phyloP scores from a whole-genome alignment of 2,888 invertebrate genomes.

The Hirtodrosophila histrioides region DNA sequence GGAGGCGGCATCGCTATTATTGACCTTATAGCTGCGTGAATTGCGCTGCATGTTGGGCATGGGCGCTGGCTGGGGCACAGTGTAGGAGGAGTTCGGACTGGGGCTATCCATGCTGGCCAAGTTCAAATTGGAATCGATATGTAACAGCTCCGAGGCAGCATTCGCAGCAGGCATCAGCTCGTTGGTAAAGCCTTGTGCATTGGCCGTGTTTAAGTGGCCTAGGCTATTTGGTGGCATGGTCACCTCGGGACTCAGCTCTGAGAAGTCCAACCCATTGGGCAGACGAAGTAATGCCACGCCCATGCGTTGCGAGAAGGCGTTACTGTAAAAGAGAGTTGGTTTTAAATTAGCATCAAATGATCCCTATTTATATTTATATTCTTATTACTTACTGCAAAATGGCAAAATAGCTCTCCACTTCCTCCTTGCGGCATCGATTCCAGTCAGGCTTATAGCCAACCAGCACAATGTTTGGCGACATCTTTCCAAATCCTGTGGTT shows the following conservation, averaged over 20 bases:
- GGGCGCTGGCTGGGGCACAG: constrained; percentile 78
- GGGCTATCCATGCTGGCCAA: constrained; percentile 85
- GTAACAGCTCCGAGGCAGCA: constrained; percentile 85
- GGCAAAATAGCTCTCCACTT: constrained; percentile 95
- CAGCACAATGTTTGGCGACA: constrained; percentile 96
- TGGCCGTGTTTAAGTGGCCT: constrained; percentile 73
- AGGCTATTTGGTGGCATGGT: constrained; percentile 62
- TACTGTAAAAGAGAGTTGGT: constrained; percentile 85
- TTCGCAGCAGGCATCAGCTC: constrained; percentile 75
- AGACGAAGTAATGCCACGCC: constrained; percentile 95
- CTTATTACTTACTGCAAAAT: constrained; percentile 92
- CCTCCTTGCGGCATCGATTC: constrained; percentile 89
- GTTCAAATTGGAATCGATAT: constrained; percentile 90
- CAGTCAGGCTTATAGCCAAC: constrained; percentile 98
- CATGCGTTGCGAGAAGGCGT: constrained; percentile 96
- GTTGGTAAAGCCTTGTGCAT: constrained; percentile 80
- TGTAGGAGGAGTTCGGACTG: constrained; percentile 72
- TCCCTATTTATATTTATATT: too few species aligned
- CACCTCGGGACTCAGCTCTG: constrained; percentile 83
- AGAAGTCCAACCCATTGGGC: constrained; percentile 93
- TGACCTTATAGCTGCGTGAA: constrained; percentile 77
- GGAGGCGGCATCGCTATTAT: constrained; percentile 63
- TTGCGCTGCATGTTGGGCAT: constrained; percentile 80
- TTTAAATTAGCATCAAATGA: not conserved
- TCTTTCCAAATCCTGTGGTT: constrained; percentile 94